Conservation (phyloP, 1,140 invertebrate genomes). For the Zophobas morio region DNA sequence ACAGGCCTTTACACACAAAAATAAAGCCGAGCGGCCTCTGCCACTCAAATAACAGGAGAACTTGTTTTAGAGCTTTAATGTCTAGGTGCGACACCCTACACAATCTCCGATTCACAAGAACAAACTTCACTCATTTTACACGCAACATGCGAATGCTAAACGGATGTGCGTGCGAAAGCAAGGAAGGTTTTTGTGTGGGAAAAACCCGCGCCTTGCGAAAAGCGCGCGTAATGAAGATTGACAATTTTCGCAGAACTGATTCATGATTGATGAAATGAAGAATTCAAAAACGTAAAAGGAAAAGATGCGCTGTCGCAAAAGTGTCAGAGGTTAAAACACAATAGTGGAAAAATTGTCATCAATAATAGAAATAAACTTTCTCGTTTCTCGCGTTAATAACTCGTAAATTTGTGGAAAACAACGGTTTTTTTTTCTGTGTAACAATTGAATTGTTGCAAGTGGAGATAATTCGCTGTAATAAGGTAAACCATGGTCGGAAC, state of each 20-base stretch:
- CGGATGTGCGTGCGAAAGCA: constrained; percentile 35
- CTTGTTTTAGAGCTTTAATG: constrained; percentile 1
- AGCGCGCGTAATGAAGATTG: background rate
- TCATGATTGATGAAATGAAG: too few relatives aligned
- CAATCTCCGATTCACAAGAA: constrained; percentile 7
- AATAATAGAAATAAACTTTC: constrained; percentile 2
- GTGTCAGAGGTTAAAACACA: too few relatives aligned
- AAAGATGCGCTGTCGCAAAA: too few relatives aligned
- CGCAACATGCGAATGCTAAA: constrained; percentile 32
- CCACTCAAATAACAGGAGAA: constrained; percentile 28
- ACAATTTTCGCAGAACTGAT: too few relatives aligned
- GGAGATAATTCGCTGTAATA: background rate
- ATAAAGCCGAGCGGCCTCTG: constrained; percentile 26
- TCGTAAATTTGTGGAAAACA: too few relatives aligned
- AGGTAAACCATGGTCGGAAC: background rate
- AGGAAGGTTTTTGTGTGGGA: constrained; percentile 16
- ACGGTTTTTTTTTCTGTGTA: background rate
- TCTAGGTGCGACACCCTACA: constrained; percentile 16
- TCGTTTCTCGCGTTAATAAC: background rate
- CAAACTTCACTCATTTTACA: constrained; percentile 23
- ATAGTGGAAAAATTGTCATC: too few relatives aligned
- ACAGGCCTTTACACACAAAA: constrained; percentile 21
- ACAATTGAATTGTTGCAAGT: constrained; percentile 7
- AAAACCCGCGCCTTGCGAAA: constrained; percentile 20
- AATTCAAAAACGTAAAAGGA: too few relatives aligned